Evolutionary conservation across 2,113 vertebrate genomes (phyloP), one percentile per base, ranked within the genome.

Genomic region (Syngnathus scovelli): DNA sequence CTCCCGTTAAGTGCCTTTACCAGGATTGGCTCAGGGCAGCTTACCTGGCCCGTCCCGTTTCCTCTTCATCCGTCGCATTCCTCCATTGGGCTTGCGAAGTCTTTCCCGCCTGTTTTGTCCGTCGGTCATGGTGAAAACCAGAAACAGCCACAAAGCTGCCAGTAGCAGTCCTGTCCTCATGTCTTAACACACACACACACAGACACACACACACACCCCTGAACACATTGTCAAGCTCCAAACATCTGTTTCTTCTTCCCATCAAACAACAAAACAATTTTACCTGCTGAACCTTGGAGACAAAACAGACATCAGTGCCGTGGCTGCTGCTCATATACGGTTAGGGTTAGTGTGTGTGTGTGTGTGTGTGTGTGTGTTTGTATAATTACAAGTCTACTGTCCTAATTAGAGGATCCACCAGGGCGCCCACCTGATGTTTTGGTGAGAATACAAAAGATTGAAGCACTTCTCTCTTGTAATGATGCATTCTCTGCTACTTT

Each of bases 161-260:
- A 89, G 56, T 33, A 93, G 7, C 9, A 84, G 64, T 68, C 80
- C 68, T 67, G 76, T 75, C 87, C 90, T 91, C 96, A 97, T 97
- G n/a, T 75, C 87, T 87, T 58, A 3, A 73, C 44, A 78, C 54
- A 66, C 74, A 33, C 23, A n/a, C 6, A 10, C 48, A 66, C 74
- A 33, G 23, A 10, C 46, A 9, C 15, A 77, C 55, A 19, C 1
- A 16, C 3, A 59, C 46, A 1, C 1, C 15, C 39, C 7, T 49
- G 18, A 61, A 4, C 5, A 37, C 15, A 56, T 1, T 5, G 16
- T 5, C 46, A 37, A 13, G 21, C 16, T 23, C n/a, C 12, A 23
- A 36, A 33, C 27, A 3, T 33, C 6, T n/a, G 0, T 48, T 8
- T 48, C n/a, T 39, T 41, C 41, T 10, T 13, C 11, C 21, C 9